These are phyloP conservation scores for Laterallus jamaicensis DNA, from an alignment of 2,113 vertebrate genomes.

Conservation along the genomic window DNA sequence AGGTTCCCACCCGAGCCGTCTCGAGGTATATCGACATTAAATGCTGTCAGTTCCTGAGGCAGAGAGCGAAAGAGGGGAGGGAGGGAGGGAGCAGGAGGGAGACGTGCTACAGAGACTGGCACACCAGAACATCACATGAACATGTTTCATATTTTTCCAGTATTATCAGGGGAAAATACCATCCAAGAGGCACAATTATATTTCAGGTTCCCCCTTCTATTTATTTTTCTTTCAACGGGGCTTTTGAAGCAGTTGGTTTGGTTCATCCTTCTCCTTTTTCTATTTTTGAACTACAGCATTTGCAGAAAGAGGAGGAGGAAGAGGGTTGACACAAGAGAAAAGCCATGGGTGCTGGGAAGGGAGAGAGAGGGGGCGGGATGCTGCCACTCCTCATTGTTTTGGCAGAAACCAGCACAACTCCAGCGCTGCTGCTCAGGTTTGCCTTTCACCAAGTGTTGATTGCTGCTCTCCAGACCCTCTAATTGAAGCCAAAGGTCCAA, in stretches of 20 bases:
- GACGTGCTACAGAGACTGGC: not conserved
- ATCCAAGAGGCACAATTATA: constrained; percentile 49
- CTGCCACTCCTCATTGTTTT: not conserved
- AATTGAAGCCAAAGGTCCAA: not conserved
- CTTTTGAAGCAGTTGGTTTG: constrained; percentile 11
- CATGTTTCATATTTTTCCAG: constrained; percentile 44
- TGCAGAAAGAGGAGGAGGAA: constrained; percentile 46
- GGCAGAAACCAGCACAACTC: not conserved
- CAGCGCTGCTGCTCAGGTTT: not conserved
- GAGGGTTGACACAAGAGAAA: constrained; percentile 12
- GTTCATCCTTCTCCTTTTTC: constrained; percentile 62
- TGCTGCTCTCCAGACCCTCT: not conserved
- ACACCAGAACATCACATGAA: not conserved
- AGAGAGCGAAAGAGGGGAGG: not conserved
- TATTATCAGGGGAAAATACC: constrained; percentile 35
- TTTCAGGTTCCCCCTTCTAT: not conserved
- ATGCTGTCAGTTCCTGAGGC: not conserved
- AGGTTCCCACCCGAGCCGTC: not conserved
- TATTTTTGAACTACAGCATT: constrained; percentile 13
- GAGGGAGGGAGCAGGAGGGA: not conserved
- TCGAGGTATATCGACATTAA: not conserved
- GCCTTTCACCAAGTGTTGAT: not conserved
- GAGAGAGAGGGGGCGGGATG: not conserved
- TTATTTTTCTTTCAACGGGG: not conserved
- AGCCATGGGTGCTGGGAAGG: not conserved